phyloP scores from a whole-genome alignment of 37 sponge, comb jelly and placozoan species.

The Eunapius fragilis region DNA sequence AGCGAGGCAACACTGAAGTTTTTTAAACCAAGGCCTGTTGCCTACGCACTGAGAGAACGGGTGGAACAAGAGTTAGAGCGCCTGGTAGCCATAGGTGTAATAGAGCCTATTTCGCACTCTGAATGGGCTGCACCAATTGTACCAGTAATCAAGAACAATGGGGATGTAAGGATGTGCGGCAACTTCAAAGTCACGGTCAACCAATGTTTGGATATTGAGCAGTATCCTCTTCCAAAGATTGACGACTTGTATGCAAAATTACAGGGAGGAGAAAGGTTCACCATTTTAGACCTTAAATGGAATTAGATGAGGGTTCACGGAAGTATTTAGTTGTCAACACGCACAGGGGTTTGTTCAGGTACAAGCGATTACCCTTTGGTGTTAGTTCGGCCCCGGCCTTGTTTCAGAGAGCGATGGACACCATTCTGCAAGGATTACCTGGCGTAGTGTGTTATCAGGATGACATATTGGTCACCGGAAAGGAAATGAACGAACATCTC shows the following conservation, averaged over 20 bases:
- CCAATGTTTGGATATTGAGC: slow-evolving; percentile 11
- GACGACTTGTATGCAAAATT: slow-evolving; percentile 36
- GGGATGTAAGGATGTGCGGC: neutral
- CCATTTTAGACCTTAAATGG: slow-evolving; percentile 44
- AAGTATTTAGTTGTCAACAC: slow-evolving; percentile 51
- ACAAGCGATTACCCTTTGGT: slow-evolving; percentile 23
- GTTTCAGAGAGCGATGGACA: slow-evolving; percentile 28
- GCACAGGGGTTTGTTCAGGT: slow-evolving; percentile 35
- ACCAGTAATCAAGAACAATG: no score
- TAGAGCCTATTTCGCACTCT: neutral
- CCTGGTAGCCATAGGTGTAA: neutral
- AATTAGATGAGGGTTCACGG: slow-evolving; percentile 27
- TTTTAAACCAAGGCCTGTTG: no score
- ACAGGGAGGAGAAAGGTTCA: slow-evolving; percentile 40
- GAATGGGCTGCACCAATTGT: slow-evolving; percentile 30
- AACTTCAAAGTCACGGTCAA: slow-evolving; percentile 43
- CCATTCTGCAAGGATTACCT: slow-evolving; percentile 22
- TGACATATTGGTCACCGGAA: slow-evolving; percentile 38
- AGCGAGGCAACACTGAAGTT: no score
- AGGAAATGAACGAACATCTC: neutral
- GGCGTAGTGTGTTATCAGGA: slow-evolving; percentile 21
- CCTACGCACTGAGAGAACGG: no score
- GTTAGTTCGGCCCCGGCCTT: slow-evolving; percentile 35
- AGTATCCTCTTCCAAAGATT: slow-evolving; percentile 4
- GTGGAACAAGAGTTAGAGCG: slow-evolving; percentile 12